These are phyloP conservation scores for Adelosebastes latens DNA, from an alignment of 2,797 vertebrate genomes.

Conservation along the genomic window DNA sequence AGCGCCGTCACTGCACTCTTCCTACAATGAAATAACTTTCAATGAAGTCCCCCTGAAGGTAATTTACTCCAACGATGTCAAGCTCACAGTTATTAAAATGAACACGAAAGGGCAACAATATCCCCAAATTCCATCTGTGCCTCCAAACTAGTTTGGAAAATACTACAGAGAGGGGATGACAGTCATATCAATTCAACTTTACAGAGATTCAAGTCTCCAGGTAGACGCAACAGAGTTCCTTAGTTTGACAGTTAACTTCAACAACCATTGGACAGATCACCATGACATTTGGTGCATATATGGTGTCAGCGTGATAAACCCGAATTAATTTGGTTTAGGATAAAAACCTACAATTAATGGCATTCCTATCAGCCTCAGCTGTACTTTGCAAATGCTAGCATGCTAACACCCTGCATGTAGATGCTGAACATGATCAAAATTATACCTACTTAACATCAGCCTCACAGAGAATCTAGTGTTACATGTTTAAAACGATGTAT, in stretches of 20 bases:
- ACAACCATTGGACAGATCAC: neutral
- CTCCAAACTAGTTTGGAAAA: neutral
- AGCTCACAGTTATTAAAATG: slow-evolving; percentile 25
- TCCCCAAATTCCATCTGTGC: neutral
- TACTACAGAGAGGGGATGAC: neutral
- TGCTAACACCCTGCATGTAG: neutral
- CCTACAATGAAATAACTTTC: slow-evolving; percentile 3
- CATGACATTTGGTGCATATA: neutral
- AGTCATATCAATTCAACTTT: neutral
- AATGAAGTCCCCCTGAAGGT: slow-evolving; percentile 5
- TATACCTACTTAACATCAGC: neutral
- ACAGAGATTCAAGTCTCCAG: neutral
- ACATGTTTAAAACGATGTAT: neutral
- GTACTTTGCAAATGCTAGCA: neutral
- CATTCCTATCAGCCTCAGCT: neutral
- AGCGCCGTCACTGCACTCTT: neutral
- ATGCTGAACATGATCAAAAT: neutral
- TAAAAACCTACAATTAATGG: neutral
- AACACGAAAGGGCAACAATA: slow-evolving; percentile 3
- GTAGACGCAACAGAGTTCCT: neutral
- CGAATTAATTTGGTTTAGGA: neutral
- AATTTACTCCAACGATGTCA: slow-evolving; percentile 32
- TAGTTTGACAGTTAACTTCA: neutral
- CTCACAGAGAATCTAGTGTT: neutral
- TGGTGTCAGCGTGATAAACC: neutral